Evolutionary conservation across 2,113 vertebrate species (phyloP), one percentile per base, ranked within the genome.

Genomic region (Sinosuthora webbiana): DNA sequence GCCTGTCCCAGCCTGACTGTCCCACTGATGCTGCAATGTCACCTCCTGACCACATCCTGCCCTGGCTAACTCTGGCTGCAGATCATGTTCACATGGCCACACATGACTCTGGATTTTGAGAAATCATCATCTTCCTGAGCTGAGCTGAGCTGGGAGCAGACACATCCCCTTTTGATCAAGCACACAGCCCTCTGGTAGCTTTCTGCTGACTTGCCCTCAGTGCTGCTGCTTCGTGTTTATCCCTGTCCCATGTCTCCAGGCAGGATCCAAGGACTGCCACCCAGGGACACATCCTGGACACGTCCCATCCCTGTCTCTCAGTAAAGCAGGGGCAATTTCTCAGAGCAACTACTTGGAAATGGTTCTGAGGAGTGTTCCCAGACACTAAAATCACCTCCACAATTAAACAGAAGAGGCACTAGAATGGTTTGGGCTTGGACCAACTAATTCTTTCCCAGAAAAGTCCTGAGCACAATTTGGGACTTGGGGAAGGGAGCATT

Each of bases 381-480:
- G 86, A 52, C 93, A 87, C 47, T 45, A 56, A 92, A 91, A 86
- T 67, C 90, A 81, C 45, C 89, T 90, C 91, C 16, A 27, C 52
- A 75, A 84, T 90, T 93, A 92, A 90, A 68, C 0, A 56, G 27
- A 90, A 83, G 42, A 52, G 68, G 52, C 52, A 76, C 74, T 65
- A 75, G 35, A 62, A 83, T 63, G 91, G 83, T 87, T 95, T 95
- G 91, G 93, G 76, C 30, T 74, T 23, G 52, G n/a, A 96, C 76
- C 94, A 95, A 83, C 27, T 71, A 64, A 83, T 89, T 78, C 28
- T 96, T 96, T 93, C 93, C 94, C 95, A 97, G 95, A 80, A 86
- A 75, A 75, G 50, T 81, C 68, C 60, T 52, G 56, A 59, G 76
- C 52, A 83, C 56, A 74, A 2, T 74, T 15, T 90, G 83, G 83